phyloP scores from a whole-genome alignment of 2,888 invertebrate genomes.

The Drosophila ezoana region DNA sequence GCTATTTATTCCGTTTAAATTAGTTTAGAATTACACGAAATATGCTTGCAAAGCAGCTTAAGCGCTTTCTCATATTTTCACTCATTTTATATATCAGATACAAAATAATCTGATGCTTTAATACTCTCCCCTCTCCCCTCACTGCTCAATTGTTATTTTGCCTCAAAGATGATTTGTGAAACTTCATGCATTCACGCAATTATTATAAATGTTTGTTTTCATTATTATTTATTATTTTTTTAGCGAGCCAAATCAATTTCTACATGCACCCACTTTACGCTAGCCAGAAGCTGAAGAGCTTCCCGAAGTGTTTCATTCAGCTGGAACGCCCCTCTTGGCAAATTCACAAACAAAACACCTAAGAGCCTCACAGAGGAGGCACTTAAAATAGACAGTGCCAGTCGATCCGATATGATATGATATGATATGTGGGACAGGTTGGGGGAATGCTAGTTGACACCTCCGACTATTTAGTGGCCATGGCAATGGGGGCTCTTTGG shows the following conservation, averaged over 20 bases:
- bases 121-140: no score
- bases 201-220: background rate
- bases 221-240: background rate
- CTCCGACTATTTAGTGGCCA: constrained; percentile 59
- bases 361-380: constrained; percentile 3
- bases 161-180: no score
- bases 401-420: constrained; percentile 32
- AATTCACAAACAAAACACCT: constrained; percentile 43
- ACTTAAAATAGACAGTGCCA: constrained; percentile 48
- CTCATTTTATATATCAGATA: no score
- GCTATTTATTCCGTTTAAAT: no score
- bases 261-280: constrained; percentile 7
- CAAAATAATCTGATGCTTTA: no score
- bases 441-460: constrained; percentile 44
- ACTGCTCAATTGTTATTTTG: no score
- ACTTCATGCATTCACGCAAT: background rate
- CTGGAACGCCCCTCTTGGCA: constrained; percentile 40
- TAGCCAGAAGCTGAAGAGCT: constrained; percentile 2
- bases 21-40: no score
- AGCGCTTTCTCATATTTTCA: no score
- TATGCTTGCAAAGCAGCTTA: no score
- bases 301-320: constrained; percentile 18
- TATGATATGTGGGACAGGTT: constrained; percentile 10
- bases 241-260: constrained; percentile 17
- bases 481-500: constrained; percentile 42